A percentile compares a stretch with the other conserved stretches of the same genome.
Evolutionary conservation across 2,888 invertebrate species (phyloP).

Genomic region (Criorhina ranunculi): DNA sequence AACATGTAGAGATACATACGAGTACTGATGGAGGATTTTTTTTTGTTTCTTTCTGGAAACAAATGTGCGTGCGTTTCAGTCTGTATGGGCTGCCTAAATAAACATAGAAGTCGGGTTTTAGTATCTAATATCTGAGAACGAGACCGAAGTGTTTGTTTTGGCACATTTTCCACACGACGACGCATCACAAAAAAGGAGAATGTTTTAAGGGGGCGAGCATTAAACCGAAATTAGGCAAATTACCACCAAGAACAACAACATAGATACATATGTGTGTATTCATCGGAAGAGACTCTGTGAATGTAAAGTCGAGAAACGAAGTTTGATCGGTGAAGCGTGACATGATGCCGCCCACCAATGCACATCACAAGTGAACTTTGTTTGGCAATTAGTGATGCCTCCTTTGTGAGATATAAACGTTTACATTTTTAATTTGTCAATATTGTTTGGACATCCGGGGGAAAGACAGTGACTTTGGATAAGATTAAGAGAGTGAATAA

Average conservation of each 20-base stretch:
- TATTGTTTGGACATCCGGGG: constrained; percentile 11
- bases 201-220: constrained; percentile 42
- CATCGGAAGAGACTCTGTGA: neutral
- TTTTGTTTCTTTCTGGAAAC: constrained; percentile 24
- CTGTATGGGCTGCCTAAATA: constrained; percentile 36
- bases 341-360: constrained; percentile 54
- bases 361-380: constrained; percentile 29
- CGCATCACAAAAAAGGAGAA: constrained; percentile 4
- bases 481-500: constrained; percentile 17
- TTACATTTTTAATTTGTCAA: constrained; percentile 52
- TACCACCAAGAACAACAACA: constrained; percentile 54
- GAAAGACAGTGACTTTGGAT: constrained; percentile 16
- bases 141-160: constrained; percentile 60
- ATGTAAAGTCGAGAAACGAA: constrained; percentile 34
- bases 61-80: constrained; percentile 33
- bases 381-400: constrained; percentile 59
- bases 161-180: constrained; percentile 59
- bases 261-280: neutral
- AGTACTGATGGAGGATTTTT: neutral
- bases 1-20: neutral
- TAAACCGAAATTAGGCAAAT: constrained; percentile 64
- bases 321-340: constrained; percentile 58
- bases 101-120: constrained; percentile 30
- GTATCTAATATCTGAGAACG: constrained; percentile 20
- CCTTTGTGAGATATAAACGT: constrained; percentile 41